These are phyloP conservation scores for Silurus meridionalis DNA, from an alignment of 2,113 vertebrate genomes.

Conservation along the genomic window DNA sequence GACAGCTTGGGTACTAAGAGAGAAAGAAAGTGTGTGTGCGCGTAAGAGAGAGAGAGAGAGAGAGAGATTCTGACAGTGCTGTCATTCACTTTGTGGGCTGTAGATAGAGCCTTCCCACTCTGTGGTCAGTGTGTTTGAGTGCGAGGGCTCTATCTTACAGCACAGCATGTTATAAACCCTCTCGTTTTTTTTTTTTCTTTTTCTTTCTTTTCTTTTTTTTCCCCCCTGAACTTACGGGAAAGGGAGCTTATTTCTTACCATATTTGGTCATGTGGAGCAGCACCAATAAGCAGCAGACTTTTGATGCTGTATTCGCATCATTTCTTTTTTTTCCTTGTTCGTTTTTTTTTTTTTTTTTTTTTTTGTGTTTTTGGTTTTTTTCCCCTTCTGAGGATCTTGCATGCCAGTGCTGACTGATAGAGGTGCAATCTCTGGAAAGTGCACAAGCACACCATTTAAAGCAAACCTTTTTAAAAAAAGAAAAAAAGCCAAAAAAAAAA, in stretches of 20 bases:
- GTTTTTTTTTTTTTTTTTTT: slow-evolving; percentile 63
- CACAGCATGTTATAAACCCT: slow-evolving; percentile 67
- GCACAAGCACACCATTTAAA: slow-evolving; percentile 56
- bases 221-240: slow-evolving; percentile 71
- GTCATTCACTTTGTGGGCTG: slow-evolving; percentile 36
- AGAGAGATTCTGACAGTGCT: slow-evolving; percentile 7
- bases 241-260: slow-evolving; percentile 78
- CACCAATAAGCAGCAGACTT: slow-evolving; percentile 74
- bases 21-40: neutral
- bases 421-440: slow-evolving; percentile 54
- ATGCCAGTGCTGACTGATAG: slow-evolving; percentile 61
- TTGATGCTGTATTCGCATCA: slow-evolving; percentile 75
- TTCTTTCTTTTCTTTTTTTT: slow-evolving; percentile 51
- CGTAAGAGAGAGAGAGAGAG: too few relatives aligned
- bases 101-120: slow-evolving; percentile 43
- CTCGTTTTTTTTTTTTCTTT: slow-evolving; percentile 55
- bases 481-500: neutral
- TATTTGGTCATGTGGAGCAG: slow-evolving; percentile 79
- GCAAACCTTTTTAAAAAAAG: slow-evolving; percentile 54
- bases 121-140: slow-evolving; percentile 60
- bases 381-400: slow-evolving; percentile 41
- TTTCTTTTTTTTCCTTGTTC: slow-evolving; percentile 47
- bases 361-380: slow-evolving; percentile 53
- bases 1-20: slow-evolving; percentile 11
- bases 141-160: slow-evolving; percentile 72